A percentile compares a stretch with the other conserved stretches of the same genome.
Evolutionary conservation across 2,113 vertebrate species (phyloP).

Genomic region (Platichthys stellatus): DNA sequence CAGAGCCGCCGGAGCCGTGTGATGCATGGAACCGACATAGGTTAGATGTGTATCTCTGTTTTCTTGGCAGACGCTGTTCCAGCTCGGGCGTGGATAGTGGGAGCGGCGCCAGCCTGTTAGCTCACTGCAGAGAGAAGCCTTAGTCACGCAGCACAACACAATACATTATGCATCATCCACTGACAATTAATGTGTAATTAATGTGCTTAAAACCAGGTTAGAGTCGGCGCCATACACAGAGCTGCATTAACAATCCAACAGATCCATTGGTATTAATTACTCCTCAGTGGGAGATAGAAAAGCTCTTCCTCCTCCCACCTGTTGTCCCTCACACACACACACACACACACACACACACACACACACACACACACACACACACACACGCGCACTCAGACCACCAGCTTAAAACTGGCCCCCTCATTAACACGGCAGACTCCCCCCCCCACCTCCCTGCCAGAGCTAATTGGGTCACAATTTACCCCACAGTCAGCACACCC

Average conservation of each 20-base stretch:
- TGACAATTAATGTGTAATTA: conserved; percentile 44
- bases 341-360: conserved; percentile 51
- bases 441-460: conserved; percentile 36
- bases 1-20: neutral
- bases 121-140: conserved; percentile 23
- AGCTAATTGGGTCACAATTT: conserved; percentile 78
- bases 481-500: conserved; percentile 71
- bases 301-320: conserved; percentile 72
- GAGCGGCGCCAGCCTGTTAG: neutral
- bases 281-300: conserved; percentile 59
- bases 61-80: neutral
- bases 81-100: neutral
- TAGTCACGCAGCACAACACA: conserved; percentile 37
- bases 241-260: conserved; percentile 37
- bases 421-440: conserved; percentile 52
- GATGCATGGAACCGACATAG: neutral
- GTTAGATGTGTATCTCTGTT: neutral
- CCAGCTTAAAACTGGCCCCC: conserved; percentile 65
- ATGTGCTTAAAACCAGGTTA: conserved; percentile 55
- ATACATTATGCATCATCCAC: conserved; percentile 47
- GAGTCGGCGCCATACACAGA: conserved; percentile 17
- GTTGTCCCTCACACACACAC: conserved; percentile 66
- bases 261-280: conserved; percentile 71
- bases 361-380: conserved; percentile 44
- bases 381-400: conserved; percentile 54